Percentiles rank a stretch among this genome's conserved stretches.
These are phyloP conservation scores for Lamproptera curius DNA, from an alignment of 2,888 invertebrate species.

Conservation along the genomic window DNA sequence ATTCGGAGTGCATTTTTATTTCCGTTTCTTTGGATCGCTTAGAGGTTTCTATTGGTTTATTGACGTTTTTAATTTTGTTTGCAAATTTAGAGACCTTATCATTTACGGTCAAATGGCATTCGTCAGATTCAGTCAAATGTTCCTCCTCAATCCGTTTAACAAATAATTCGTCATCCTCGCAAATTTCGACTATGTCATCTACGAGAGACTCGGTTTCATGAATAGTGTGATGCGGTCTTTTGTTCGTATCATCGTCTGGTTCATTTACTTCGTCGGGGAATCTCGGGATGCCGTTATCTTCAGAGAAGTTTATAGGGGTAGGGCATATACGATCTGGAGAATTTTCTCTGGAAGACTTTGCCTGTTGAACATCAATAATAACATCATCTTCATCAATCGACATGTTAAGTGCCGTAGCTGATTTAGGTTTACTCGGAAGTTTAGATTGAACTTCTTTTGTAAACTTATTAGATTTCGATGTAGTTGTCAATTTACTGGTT, in stretches of 20 bases:
- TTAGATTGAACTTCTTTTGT: conserved; percentile 51
- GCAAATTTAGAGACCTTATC: conserved; percentile 77
- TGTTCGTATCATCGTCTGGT: conserved; percentile 81
- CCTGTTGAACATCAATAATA: conserved; percentile 83
- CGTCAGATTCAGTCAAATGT: conserved; percentile 61
- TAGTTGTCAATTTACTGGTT: conserved; percentile 37
- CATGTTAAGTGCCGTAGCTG: conserved; percentile 72
- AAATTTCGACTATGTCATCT: conserved; percentile 75
- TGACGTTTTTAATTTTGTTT: conserved; percentile 53
- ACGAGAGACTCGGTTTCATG: conserved; percentile 80
- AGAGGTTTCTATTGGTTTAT: conserved; percentile 46
- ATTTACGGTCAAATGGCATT: conserved; percentile 74
- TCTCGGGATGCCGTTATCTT: conserved; percentile 80
- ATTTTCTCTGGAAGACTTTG: conserved; percentile 86
- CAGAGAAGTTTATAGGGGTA: conserved; percentile 78
- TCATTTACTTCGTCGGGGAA: conserved; percentile 87
- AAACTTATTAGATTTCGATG: conserved; percentile 40
- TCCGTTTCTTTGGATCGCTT: conserved; percentile 51
- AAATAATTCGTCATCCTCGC: conserved; percentile 72
- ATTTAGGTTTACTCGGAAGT: conserved; percentile 61
- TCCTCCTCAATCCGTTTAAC: conserved; percentile 51
- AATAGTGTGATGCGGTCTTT: conserved; percentile 58
- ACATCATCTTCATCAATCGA: conserved; percentile 77
- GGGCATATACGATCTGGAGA: conserved; percentile 85
- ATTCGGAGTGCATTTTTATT: conserved; percentile 67